These are phyloP conservation scores for Fabriciana adippe DNA, from an alignment of 2,888 invertebrate genomes.

Conservation along the genomic window DNA sequence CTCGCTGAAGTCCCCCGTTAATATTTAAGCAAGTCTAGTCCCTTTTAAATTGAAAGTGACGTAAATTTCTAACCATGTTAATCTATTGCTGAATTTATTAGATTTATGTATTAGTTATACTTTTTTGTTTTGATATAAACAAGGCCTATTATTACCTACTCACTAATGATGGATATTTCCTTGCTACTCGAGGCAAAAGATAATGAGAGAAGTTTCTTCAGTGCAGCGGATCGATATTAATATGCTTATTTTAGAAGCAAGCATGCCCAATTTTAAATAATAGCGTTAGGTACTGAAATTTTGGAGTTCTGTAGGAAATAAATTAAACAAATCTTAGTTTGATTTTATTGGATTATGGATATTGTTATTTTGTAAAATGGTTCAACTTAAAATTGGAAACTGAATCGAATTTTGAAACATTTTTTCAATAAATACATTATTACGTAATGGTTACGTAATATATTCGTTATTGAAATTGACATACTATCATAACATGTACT, in stretches of 20 bases:
- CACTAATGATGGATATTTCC: conserved; percentile 28
- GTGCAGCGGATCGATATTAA: conserved; percentile 32
- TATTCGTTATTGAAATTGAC: too few relatives aligned
- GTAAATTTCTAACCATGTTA: too few relatives aligned
- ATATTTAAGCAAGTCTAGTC: too few relatives aligned
- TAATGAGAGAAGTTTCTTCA: conserved; percentile 33
- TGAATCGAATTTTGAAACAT: too few relatives aligned
- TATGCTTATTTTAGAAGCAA: conserved; percentile 34
- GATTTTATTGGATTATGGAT: not conserved
- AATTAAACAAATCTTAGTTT: not conserved
- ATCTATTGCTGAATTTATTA: too few relatives aligned
- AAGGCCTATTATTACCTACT: conserved; percentile 17
- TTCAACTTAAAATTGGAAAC: too few relatives aligned
- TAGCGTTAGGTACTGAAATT: conserved; percentile 20
- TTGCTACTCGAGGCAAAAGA: conserved; percentile 27
- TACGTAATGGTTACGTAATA: too few relatives aligned
- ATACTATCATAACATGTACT: not conserved
- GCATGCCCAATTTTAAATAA: conserved; percentile 39
- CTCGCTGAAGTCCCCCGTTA: too few relatives aligned
- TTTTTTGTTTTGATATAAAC: too few relatives aligned
- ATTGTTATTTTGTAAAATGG: not conserved
- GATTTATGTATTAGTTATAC: too few relatives aligned
- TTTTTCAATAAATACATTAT: too few relatives aligned
- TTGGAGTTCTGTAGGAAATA: conserved; percentile 31
- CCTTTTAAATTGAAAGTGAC: too few relatives aligned